A percentile compares a stretch with the other conserved stretches of the same genome.
phyloP scores from a whole-genome alignment of 1,140 invertebrate genomes.

The Drosophila busckii region DNA sequence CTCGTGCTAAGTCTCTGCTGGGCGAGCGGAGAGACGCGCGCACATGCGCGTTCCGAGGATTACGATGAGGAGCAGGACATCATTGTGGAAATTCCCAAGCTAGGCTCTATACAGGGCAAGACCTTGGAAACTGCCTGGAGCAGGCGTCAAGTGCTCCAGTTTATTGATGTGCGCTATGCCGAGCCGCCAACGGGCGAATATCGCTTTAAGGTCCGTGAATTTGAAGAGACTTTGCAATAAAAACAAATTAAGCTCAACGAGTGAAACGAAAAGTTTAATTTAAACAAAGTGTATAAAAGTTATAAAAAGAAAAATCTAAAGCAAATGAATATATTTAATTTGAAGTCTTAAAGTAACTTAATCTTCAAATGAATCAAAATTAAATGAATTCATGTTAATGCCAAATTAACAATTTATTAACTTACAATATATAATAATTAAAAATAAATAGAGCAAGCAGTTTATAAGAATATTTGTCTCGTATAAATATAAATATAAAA shows the following conservation, averaged over 20 bases:
- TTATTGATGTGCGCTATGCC: constrained; percentile 73
- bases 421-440: no score
- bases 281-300: no score
- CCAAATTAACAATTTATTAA: background rate
- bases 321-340: no score
- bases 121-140: constrained; percentile 68
- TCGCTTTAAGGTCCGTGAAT: constrained; percentile 64
- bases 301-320: no score
- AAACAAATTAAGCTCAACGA: background rate
- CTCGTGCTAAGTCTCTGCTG: background rate
- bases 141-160: constrained; percentile 65
- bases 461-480: no score
- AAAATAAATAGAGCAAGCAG: no score
- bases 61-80: constrained; percentile 69
- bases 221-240: background rate
- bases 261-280: no score
- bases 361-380: no score
- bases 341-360: no score
- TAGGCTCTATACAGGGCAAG: constrained; percentile 69
- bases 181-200: constrained; percentile 68
- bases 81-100: constrained; percentile 60
- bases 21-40: constrained; percentile 23
- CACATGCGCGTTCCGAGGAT: constrained; percentile 19
- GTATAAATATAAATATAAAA: no score
- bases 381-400: no score